A percentile compares a stretch with the other conserved stretches of the same genome.
Evolutionary conservation across 2,888 invertebrate genomes (phyloP).

Genomic region (Cancer borealis): DNA sequence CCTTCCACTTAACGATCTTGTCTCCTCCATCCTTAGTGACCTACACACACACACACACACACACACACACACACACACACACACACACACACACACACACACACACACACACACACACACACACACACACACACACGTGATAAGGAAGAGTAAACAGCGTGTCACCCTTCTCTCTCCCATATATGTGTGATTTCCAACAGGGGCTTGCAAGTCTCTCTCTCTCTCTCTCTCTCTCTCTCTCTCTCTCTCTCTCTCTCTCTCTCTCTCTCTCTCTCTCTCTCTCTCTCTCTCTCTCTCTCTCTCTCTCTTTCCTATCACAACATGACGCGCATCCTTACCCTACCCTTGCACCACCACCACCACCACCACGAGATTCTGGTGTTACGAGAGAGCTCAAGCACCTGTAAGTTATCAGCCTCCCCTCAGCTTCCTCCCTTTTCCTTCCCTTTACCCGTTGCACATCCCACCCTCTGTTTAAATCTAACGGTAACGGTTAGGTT

Average conservation of each 20-base stretch:
- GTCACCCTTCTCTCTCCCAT: background rate
- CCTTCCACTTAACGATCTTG: too few relatives aligned
- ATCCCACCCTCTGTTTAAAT: too few relatives aligned
- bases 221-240: conserved; percentile 51
- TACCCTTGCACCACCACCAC: background rate
- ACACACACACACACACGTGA: too few relatives aligned
- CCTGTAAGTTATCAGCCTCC: too few relatives aligned
- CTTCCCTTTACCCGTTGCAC: too few relatives aligned
- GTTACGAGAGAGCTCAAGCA: too few relatives aligned
- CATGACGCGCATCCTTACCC: background rate
- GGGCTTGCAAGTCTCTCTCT: background rate
- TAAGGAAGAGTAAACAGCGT: background rate
- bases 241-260: conserved; percentile 38
- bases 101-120: too few relatives aligned
- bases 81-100: too few relatives aligned
- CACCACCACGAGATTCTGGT: too few relatives aligned
- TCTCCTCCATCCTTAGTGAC: background rate
- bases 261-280: conserved; percentile 9
- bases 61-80: background rate
- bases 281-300: conserved; percentile 42
- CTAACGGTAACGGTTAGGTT: too few relatives aligned
- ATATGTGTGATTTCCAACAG: background rate
- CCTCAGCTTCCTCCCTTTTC: too few relatives aligned
- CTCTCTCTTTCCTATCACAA: conserved; percentile 32
- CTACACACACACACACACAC: too few relatives aligned